Conservation (phyloP, 64 coral and sea anemone genomes). For the Trachythela sp. region DNA sequence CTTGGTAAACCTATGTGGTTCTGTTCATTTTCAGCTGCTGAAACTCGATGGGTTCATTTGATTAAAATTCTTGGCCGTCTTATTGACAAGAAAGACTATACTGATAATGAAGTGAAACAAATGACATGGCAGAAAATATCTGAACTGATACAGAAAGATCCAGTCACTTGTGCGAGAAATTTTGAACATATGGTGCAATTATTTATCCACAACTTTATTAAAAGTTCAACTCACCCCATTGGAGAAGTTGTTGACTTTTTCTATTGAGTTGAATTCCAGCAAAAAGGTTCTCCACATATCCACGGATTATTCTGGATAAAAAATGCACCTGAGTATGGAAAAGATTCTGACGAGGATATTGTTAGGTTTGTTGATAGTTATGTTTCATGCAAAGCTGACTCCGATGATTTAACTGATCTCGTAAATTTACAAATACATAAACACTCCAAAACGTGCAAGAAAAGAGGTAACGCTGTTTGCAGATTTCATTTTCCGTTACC, state of each 20-base stretch:
- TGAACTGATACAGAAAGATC: no score
- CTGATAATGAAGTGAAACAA: background rate
- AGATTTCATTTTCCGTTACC: background rate
- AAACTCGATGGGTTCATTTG: background rate
- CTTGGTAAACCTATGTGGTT: background rate
- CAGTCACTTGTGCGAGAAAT: background rate
- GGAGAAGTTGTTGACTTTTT: background rate
- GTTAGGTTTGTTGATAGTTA: background rate
- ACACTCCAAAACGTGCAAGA: background rate
- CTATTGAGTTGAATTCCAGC: background rate
- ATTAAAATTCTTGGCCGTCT: background rate
- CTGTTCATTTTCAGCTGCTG: constrained; percentile 3
- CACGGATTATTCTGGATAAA: background rate
- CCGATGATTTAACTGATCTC: background rate
- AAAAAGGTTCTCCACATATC: background rate
- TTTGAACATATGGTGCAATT: background rate
- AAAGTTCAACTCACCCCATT: background rate
- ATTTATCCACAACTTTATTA: background rate
- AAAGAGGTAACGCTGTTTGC: background rate
- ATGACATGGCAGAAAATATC: background rate
- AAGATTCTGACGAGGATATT: background rate
- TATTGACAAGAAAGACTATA: background rate
- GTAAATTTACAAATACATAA: background rate
- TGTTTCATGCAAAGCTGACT: background rate
- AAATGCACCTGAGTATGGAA: background rate